Evolutionary conservation across 2,888 invertebrate species (phyloP).

Genomic region (Cenopis cana): DNA sequence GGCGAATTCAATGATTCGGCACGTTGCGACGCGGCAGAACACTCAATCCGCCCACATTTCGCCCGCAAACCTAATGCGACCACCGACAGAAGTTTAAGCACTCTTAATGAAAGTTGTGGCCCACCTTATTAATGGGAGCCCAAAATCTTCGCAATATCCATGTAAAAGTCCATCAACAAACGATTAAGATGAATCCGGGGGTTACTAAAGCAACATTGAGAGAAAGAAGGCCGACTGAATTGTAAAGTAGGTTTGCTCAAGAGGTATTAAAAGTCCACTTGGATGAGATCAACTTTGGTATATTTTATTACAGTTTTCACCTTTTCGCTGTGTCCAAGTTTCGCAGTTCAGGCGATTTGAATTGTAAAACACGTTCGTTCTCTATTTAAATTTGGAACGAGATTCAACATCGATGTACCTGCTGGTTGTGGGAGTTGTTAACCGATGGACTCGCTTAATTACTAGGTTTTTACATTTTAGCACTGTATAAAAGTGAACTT

Average conservation of each 20-base stretch:
- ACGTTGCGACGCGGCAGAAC: not conserved
- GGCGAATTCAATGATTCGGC: slow-evolving; percentile 11
- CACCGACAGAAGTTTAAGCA: not conserved
- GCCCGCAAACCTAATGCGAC: not conserved
- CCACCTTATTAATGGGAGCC: slow-evolving; percentile 17
- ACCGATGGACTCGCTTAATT: slow-evolving; percentile 28
- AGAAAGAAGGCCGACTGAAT: slow-evolving; percentile 43
- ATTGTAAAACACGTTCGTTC: slow-evolving; percentile 49
- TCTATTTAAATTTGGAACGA: slow-evolving; percentile 49
- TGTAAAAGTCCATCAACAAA: slow-evolving; percentile 40
- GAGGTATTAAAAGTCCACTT: slow-evolving; percentile 50
- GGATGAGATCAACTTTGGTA: slow-evolving; percentile 48
- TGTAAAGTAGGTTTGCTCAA: slow-evolving; percentile 47
- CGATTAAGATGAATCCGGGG: slow-evolving; percentile 35
- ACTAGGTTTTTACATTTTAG: not conserved
- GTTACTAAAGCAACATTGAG: slow-evolving; percentile 34
- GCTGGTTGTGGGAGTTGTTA: slow-evolving; percentile 35
- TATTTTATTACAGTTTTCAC: slow-evolving; percentile 51
- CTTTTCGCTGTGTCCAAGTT: slow-evolving; percentile 50
- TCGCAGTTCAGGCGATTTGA: slow-evolving; percentile 46
- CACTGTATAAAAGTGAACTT: not conserved
- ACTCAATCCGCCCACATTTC: slow-evolving; percentile 2
- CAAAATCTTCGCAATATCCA: slow-evolving; percentile 33
- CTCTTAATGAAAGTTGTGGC: slow-evolving; percentile 4
- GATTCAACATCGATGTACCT: slow-evolving; percentile 45